Evolutionary conservation across 2,797 vertebrate genomes (phyloP).

Genomic region (Setipinna tenuifilis): DNA sequence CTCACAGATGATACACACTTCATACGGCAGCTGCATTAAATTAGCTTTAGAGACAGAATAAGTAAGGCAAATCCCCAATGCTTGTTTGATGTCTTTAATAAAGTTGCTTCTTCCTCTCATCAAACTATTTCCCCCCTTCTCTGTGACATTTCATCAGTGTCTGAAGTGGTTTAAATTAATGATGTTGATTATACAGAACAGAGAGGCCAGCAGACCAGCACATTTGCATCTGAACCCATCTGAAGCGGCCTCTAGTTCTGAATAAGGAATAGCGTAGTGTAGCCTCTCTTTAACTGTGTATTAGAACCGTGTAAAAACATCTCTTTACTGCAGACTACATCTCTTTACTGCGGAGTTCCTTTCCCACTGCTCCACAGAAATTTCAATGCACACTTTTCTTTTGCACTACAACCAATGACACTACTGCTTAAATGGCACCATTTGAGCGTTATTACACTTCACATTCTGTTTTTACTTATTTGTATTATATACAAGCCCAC

Average conservation of each 20-base stretch:
- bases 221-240: neutral
- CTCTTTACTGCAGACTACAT: too few species aligned
- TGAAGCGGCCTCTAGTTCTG: neutral
- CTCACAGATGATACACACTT: neutral
- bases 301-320: too few species aligned
- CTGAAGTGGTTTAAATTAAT: conserved; percentile 11
- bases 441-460: too few species aligned
- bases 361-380: too few species aligned
- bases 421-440: too few species aligned
- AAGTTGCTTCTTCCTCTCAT: neutral
- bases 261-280: too few species aligned
- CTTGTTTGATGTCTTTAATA: conserved; percentile 19
- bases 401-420: too few species aligned
- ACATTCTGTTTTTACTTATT: too few species aligned
- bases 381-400: too few species aligned
- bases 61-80: neutral
- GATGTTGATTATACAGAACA: neutral
- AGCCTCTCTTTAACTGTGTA: too few species aligned
- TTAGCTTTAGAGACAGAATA: neutral
- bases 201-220: neutral
- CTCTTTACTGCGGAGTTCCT: too few species aligned
- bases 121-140: neutral
- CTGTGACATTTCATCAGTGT: conserved; percentile 15
- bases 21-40: neutral
- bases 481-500: too few species aligned